phyloP scores from a whole-genome alignment of 2,797 vertebrate species.

The Numenius phaeopus region DNA sequence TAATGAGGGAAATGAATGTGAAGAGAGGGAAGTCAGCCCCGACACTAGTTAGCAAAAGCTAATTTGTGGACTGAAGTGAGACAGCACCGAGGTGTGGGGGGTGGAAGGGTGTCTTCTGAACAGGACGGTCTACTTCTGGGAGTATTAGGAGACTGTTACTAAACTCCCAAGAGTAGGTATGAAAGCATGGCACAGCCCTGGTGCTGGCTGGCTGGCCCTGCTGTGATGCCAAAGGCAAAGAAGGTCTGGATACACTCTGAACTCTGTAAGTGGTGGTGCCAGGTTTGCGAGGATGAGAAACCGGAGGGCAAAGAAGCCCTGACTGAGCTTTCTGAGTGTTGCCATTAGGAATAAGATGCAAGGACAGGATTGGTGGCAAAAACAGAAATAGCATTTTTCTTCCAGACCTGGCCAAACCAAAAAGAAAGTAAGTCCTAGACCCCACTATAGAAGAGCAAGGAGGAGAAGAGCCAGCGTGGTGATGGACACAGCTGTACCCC shows the following conservation, averaged over 20 bases:
- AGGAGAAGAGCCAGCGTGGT: rapidly evolving
- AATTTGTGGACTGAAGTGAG: not conserved
- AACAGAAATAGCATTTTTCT: not conserved
- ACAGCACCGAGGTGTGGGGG: not conserved
- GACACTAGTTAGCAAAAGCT: not conserved
- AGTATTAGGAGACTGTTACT: not conserved
- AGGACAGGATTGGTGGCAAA: not conserved
- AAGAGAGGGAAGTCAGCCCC: not conserved
- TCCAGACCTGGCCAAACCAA: not conserved
- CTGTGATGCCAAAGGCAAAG: not conserved
- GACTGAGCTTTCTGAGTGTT: not conserved
- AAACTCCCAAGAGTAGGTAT: not conserved
- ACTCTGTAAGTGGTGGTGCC: not conserved
- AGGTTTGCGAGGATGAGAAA: not conserved
- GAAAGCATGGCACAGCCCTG: not conserved
- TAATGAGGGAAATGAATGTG: not conserved
- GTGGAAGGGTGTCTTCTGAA: not conserved
- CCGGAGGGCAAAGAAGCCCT: not conserved
- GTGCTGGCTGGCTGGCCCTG: too few relatives aligned
- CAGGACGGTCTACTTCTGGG: not conserved
- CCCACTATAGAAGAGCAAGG: not conserved
- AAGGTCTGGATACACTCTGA: not conserved
- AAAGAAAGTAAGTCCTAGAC: not conserved
- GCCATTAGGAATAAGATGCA: not conserved
- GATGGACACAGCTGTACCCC: too few relatives aligned